Conservation (phyloP, 2,113 vertebrate species). For the Camarhynchus parvulus region DNA sequence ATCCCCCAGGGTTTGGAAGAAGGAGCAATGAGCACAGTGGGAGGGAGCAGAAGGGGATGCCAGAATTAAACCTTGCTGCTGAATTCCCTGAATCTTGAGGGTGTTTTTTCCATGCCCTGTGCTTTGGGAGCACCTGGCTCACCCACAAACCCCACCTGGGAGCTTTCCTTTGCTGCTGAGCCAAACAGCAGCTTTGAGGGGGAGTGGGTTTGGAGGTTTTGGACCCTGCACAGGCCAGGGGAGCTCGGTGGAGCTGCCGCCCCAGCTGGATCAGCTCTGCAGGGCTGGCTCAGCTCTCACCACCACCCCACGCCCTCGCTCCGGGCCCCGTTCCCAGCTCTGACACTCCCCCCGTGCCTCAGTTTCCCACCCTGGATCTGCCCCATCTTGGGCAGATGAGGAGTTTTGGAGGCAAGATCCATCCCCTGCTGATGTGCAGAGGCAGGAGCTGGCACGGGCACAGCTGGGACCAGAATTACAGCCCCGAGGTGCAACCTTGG, state of each 20-base stretch:
- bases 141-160: neutral
- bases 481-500: conserved; percentile 22
- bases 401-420: neutral
- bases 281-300: neutral
- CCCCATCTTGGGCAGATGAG: rapidly evolving
- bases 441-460: neutral
- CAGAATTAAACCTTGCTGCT: neutral
- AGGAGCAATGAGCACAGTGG: rapidly evolving
- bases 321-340: conserved; percentile 14
- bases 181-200: neutral
- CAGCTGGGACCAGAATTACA: neutral
- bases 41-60: neutral
- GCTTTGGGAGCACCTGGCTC: neutral
- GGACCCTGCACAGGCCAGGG: neutral
- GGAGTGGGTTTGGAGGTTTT: neutral
- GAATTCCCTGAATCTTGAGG: neutral
- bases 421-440: neutral
- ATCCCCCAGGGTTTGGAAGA: neutral
- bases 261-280: neutral
- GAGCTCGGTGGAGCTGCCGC: neutral
- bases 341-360: neutral
- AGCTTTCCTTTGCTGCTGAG: neutral
- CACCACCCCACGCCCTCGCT: neutral
- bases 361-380: conserved; percentile 6
- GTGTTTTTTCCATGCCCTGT: neutral